phyloP scores from a whole-genome alignment of 2,113 vertebrate species.

The Sakesphorus luctuosus region DNA sequence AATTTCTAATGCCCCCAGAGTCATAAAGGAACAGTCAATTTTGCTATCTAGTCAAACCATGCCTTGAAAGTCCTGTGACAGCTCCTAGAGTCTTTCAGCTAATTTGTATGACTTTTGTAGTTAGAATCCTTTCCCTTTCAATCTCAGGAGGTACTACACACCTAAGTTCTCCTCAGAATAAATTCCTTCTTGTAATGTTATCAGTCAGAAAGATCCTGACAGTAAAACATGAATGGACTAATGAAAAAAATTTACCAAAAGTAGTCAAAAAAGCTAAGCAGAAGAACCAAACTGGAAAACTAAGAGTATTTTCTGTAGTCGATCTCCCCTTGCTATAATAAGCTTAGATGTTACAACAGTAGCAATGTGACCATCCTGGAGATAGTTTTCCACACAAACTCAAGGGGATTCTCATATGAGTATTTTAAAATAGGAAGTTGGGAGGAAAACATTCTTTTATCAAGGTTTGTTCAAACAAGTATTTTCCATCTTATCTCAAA shows the following conservation, averaged over 20 bases:
- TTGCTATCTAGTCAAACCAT: neutral
- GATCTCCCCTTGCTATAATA: neutral
- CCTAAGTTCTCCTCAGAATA: neutral
- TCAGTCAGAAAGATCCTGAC: neutral
- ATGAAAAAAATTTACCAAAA: neutral
- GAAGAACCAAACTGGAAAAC: neutral
- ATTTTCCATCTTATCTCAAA: neutral
- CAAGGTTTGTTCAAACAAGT: neutral
- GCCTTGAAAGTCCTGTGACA: neutral
- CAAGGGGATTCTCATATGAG: neutral
- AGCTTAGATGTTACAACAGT: neutral
- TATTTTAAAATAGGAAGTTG: neutral
- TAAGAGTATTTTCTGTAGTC: neutral
- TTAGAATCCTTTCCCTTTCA: neutral
- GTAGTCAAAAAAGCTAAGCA: neutral
- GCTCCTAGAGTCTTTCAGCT: neutral
- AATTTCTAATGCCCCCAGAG: neutral
- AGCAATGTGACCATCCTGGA: neutral
- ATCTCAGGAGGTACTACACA: neutral
- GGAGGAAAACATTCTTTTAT: neutral
- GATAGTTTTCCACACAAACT: neutral
- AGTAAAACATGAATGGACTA: neutral
- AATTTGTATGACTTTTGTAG: neutral
- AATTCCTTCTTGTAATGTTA: neutral
- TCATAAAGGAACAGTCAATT: neutral